These are phyloP conservation scores for Trichoplusia ni DNA, from an alignment of 1,140 invertebrate genomes.

Conservation along the genomic window DNA sequence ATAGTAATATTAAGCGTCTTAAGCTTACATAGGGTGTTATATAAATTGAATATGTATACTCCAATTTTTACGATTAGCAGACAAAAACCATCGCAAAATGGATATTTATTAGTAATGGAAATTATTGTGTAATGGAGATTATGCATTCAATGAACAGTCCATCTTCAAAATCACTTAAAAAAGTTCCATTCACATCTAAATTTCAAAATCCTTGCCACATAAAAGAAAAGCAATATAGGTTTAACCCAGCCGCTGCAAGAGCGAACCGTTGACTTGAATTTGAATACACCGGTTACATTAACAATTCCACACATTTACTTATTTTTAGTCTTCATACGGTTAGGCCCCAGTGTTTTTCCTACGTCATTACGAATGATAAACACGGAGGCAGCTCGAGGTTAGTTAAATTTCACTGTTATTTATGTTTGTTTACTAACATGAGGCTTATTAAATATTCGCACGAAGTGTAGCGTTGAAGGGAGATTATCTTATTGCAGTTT, in stretches of 20 bases:
- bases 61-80: too few species aligned
- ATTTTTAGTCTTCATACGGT: slow-evolving; percentile 48
- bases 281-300: slow-evolving; percentile 47
- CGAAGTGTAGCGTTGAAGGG: neutral
- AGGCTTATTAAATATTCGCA: neutral
- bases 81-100: too few species aligned
- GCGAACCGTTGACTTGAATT: slow-evolving; percentile 50
- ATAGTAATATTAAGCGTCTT: too few species aligned
- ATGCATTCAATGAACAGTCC: too few species aligned
- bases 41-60: too few species aligned
- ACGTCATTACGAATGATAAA: slow-evolving; percentile 31
- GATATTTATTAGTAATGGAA: too few species aligned
- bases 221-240: slow-evolving; percentile 21
- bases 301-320: slow-evolving; percentile 55
- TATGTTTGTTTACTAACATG: slow-evolving; percentile 9
- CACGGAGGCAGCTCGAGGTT: neutral
- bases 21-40: too few species aligned
- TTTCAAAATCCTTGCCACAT: neutral
- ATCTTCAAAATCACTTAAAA: too few species aligned
- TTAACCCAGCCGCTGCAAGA: slow-evolving; percentile 43
- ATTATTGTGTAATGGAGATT: too few species aligned
- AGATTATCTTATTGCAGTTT: neutral
- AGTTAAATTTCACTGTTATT: slow-evolving; percentile 31
- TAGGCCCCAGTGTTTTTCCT: slow-evolving; percentile 38
- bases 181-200: neutral